These are phyloP conservation scores for Triplophysa bombifrons DNA, from an alignment of 2,797 vertebrate species.

Conservation along the genomic window DNA sequence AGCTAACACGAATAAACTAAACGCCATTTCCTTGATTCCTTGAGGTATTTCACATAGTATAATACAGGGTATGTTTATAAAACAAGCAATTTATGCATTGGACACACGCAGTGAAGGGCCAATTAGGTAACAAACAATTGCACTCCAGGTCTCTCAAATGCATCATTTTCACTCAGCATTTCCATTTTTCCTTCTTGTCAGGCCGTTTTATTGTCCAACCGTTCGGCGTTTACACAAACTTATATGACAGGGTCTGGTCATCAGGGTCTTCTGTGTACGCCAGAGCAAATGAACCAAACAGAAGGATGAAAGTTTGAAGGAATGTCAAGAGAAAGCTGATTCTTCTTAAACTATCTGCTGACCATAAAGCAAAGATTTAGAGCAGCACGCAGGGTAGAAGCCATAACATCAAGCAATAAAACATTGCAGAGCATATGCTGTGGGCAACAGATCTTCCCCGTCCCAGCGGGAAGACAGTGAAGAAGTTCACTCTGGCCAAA, in stretches of 20 bases:
- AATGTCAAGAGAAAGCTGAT: constrained; percentile 18
- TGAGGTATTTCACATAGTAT: neutral
- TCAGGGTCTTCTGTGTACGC: constrained; percentile 7
- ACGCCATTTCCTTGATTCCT: neutral
- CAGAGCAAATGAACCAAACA: constrained; percentile 18
- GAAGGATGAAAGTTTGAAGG: constrained; percentile 6
- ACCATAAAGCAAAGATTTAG: constrained; percentile 13
- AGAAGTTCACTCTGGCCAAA: constrained; percentile 25
- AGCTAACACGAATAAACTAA: neutral
- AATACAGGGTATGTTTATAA: constrained; percentile 33
- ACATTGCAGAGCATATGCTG: constrained; percentile 40
- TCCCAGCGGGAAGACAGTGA: constrained; percentile 22
- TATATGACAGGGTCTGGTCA: constrained; percentile 11
- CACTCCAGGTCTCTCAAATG: constrained; percentile 59
- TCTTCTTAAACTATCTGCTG: neutral
- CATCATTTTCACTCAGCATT: constrained; percentile 60
- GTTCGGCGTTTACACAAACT: constrained; percentile 17
- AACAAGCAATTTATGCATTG: constrained; percentile 55
- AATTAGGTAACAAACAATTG: constrained; percentile 61
- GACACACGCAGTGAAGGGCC: constrained; percentile 57
- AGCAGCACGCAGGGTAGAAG: constrained; percentile 3
- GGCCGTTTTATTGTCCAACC: constrained; percentile 26
- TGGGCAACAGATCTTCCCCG: constrained; percentile 7
- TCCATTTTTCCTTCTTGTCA: neutral
- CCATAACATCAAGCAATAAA: constrained; percentile 27